Conservation (phyloP, 1,140 invertebrate species). For the Caerostris extrusa region DNA sequence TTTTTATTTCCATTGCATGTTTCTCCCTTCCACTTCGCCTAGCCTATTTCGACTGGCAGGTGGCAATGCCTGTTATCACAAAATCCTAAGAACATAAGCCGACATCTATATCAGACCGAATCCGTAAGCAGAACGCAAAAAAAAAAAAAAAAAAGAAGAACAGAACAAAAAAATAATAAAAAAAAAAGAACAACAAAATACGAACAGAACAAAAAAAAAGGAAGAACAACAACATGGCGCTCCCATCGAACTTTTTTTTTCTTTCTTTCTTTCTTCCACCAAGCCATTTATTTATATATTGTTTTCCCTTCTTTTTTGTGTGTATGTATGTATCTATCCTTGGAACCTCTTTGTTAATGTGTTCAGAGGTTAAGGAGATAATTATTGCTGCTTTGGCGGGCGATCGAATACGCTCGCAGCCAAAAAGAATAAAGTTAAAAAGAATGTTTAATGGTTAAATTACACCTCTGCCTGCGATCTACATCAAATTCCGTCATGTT, state of each 20-base stretch:
- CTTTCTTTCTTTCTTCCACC: not conserved
- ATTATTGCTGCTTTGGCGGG: conserved; percentile 50
- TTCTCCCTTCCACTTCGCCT: conserved; percentile 35
- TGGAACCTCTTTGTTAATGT: conserved; percentile 46
- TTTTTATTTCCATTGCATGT: not conserved
- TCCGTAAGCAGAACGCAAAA: not conserved
- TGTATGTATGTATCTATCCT: not conserved
- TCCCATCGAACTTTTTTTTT: conserved; percentile 29
- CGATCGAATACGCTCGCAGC: conserved; percentile 23
- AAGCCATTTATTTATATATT: conserved; percentile 53
- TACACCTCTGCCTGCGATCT: conserved; percentile 54
- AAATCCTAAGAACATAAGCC: conserved; percentile 69
- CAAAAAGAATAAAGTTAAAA: conserved; percentile 36
- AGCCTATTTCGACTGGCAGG: conserved; percentile 56
- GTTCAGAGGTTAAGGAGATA: conserved; percentile 67
- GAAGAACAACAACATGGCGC: not conserved
- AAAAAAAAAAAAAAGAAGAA: not conserved
- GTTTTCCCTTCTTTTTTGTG: conserved; percentile 1
- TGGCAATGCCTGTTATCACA: conserved; percentile 61
- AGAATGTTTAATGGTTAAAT: conserved; percentile 73
- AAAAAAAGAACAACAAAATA: not conserved
- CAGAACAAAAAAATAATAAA: not conserved
- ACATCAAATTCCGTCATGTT: conserved; percentile 63
- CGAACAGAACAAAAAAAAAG: not conserved
- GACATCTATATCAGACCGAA: conserved; percentile 70